Conservation (phyloP, 2,113 vertebrate species). For the Alaudala cheleensis region DNA sequence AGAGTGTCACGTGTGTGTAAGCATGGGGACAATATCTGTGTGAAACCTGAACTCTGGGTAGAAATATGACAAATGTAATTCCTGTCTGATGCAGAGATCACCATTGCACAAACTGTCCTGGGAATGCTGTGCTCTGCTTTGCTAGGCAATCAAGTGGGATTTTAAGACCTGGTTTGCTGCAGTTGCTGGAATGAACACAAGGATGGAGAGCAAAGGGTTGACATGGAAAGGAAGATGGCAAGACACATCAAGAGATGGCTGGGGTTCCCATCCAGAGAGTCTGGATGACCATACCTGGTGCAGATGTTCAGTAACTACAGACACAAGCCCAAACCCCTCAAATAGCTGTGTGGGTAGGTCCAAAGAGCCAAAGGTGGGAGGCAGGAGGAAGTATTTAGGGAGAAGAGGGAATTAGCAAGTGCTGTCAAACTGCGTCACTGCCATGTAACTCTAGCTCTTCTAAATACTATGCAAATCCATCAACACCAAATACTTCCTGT, state of each 20-base stretch:
- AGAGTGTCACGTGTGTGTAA: neutral
- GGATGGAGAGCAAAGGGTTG: neutral
- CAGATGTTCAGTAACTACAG: neutral
- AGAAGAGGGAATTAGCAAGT: slow-evolving; percentile 54
- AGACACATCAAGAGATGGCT: neutral
- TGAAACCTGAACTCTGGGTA: neutral
- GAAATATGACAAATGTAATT: neutral
- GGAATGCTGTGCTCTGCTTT: accelerated
- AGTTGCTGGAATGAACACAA: neutral
- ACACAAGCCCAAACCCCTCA: neutral
- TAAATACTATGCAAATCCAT: slow-evolving; percentile 57
- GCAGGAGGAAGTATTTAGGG: slow-evolving; percentile 33
- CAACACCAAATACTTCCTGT: slow-evolving; percentile 7
- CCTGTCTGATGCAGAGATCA: neutral
- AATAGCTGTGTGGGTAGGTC: neutral
- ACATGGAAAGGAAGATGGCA: neutral
- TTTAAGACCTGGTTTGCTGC: neutral
- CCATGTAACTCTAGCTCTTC: slow-evolving; percentile 50
- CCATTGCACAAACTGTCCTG: neutral
- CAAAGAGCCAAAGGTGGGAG: neutral
- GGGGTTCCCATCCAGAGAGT: neutral
- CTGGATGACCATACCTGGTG: neutral
- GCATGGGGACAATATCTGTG: neutral
- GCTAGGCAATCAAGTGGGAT: neutral
- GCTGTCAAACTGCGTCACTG: slow-evolving; percentile 26